Evolutionary conservation across 2,888 invertebrate genomes (phyloP), one percentile per base, ranked within the genome.

Genomic region (Choreutis nemorana): DNA sequence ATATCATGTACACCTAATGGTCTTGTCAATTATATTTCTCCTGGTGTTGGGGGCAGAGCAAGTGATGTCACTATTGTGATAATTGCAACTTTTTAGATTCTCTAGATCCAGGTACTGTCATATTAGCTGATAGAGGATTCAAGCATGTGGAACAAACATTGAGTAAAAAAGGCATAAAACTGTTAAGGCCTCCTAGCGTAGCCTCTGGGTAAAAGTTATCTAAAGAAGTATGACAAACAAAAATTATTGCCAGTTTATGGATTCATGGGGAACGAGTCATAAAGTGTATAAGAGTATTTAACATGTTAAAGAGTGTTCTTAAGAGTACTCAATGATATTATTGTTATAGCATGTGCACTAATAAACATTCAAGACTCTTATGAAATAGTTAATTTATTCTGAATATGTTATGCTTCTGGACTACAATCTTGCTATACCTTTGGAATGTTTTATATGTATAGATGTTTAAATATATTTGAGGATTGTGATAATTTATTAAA

Each of bases 1-100:
- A 28, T 50, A 3, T 43, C 45, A 1, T 42, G 43, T 28, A 50
- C 46, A n/a, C 45, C 47, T 4, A 37, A 45, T 35, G 45, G 48
- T 3, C 23, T 48, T 6, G 35, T 48, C 0, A 47, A 45, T 30
- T 49, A 36, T 43, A 33, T 50, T 16, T 49, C 48, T 14, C 31
- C 28, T 3, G 48, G 45, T 1, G 46, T 32, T 40, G 44, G 43
- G 27, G 48, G 48, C 10, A 33, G 43, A 34, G 40, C 26, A 23
- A 35, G 33, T 10, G 40, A 43, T 23, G 31, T 26, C n/a, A 32
- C 29, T 23, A 11, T 43, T 4, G 40, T 44, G 40, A 44, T 26
- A 26, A 33, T 4, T 40, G 37, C 33, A 33, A 41, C 7, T 42
- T 40, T 37, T n/a, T 36, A 24, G 30, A 42, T 5, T 11, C 27